phyloP scores from a whole-genome alignment of 2,888 invertebrate genomes.

The Sinopyrophorus schimmeli region DNA sequence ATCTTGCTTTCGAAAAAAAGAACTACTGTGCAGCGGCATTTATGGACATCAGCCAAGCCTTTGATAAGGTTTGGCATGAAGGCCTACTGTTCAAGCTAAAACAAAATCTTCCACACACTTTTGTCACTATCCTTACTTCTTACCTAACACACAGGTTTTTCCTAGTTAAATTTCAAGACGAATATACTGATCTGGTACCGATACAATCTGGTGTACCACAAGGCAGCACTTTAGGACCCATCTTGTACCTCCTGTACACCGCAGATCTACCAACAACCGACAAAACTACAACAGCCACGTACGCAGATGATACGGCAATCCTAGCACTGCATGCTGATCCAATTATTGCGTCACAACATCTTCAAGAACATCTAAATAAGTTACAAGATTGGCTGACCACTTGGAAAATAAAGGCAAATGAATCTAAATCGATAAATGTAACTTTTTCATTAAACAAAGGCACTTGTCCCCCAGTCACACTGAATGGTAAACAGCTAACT shows the following conservation, averaged over 20 bases:
- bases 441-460: slow-evolving; percentile 30
- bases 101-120: slow-evolving; percentile 12
- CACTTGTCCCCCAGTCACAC: slow-evolving; percentile 20
- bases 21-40: slow-evolving; percentile 7
- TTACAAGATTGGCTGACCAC: slow-evolving; percentile 22
- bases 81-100: slow-evolving; percentile 24
- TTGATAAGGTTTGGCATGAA: slow-evolving; percentile 9
- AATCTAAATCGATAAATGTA: slow-evolving; percentile 28
- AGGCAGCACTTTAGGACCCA: slow-evolving; percentile 24
- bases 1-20: background rate
- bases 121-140: slow-evolving; percentile 9
- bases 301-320: slow-evolving; percentile 30
- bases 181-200: slow-evolving; percentile 6
- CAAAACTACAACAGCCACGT: slow-evolving; percentile 22
- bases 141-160: slow-evolving; percentile 13
- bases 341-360: slow-evolving; percentile 16
- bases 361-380: slow-evolving; percentile 25
- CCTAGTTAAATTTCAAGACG: slow-evolving; percentile 4
- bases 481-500: slow-evolving; percentile 12
- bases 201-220: slow-evolving; percentile 22
- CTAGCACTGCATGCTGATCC: slow-evolving; percentile 16
- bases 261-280: slow-evolving; percentile 26
- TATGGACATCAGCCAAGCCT: slow-evolving; percentile 9
- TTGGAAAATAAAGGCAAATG: slow-evolving; percentile 33
- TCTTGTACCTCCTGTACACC: slow-evolving; percentile 25